These are phyloP conservation scores for Caranx melampygus DNA, from an alignment of 2,113 vertebrate species.

Conservation along the genomic window DNA sequence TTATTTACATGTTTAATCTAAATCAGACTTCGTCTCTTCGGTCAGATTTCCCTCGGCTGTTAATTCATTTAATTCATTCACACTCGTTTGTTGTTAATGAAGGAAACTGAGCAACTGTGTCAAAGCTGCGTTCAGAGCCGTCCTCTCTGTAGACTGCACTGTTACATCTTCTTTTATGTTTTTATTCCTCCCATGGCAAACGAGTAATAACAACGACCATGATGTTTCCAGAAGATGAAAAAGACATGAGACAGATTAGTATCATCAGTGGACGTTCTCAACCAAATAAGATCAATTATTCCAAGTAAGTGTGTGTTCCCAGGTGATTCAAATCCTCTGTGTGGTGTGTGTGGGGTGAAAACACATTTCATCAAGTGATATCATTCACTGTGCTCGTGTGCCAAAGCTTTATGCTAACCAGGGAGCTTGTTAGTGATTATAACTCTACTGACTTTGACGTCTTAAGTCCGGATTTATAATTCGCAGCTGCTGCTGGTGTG, in stretches of 20 bases:
- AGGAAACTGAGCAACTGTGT: background rate
- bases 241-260: background rate
- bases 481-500: background rate
- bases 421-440: constrained; percentile 21
- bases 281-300: no score
- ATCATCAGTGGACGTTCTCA: background rate
- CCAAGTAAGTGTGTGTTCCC: no score
- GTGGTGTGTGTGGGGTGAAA: background rate
- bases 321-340: background rate
- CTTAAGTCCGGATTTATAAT: background rate
- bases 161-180: no score
- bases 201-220: background rate
- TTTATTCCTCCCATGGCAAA: background rate
- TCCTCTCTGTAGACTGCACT: no score
- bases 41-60: background rate
- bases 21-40: background rate
- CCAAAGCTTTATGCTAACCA: background rate
- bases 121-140: no score
- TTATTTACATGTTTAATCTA: background rate
- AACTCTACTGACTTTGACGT: background rate
- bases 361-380: background rate
- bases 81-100: background rate
- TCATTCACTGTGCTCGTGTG: background rate
- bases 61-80: background rate
- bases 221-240: background rate